phyloP scores from a whole-genome alignment of 1,140 invertebrate species.

The Ceratina calcarata region DNA sequence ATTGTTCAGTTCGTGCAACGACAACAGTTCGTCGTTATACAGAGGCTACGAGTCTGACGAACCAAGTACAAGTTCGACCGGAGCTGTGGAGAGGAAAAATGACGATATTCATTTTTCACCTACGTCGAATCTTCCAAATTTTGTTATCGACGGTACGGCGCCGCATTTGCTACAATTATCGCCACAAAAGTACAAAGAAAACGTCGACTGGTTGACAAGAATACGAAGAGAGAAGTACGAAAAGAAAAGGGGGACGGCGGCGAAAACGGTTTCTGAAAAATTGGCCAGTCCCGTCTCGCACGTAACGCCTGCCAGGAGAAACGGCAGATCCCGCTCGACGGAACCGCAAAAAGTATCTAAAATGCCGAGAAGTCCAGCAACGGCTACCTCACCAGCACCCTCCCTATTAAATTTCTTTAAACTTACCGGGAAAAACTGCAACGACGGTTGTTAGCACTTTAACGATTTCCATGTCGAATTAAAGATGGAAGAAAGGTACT shows the following conservation, averaged over 20 bases:
- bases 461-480: no score
- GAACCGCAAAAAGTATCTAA: constrained; percentile 68
- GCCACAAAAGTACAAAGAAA: constrained; percentile 84
- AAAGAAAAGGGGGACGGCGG: constrained; percentile 47
- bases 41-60: constrained; percentile 68
- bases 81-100: constrained; percentile 24
- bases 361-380: constrained; percentile 53
- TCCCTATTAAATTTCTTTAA: constrained; percentile 73
- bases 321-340: constrained; percentile 68
- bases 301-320: constrained; percentile 64
- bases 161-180: constrained; percentile 87
- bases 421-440: constrained; percentile 56
- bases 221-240: constrained; percentile 82
- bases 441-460: constrained; percentile 25
- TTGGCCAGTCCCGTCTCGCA: constrained; percentile 58
- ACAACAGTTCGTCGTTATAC: constrained; percentile 33
- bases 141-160: constrained; percentile 86
- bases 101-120: constrained; percentile 80
- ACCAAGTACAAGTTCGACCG: constrained; percentile 65
- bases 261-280: constrained; percentile 49
- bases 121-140: constrained; percentile 89
- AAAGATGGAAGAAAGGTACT: no score
- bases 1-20: constrained; percentile 72
- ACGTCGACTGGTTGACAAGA: constrained; percentile 87
- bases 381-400: constrained; percentile 8